Evolutionary conservation across 2,113 vertebrate species (phyloP).

Genomic region (Xyliphius kryptos): DNA sequence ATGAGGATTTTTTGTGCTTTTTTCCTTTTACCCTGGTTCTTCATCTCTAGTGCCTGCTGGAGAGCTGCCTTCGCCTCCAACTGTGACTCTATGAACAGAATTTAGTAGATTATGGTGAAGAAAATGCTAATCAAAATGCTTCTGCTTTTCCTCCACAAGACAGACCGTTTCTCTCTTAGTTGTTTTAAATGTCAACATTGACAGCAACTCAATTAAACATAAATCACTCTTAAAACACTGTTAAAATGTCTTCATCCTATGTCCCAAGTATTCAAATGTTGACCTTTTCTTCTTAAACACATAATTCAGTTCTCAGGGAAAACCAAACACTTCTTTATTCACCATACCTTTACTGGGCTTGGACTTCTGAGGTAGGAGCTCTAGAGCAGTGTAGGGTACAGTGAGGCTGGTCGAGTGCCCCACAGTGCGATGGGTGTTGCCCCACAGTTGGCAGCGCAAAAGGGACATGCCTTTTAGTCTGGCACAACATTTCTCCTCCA

Average conservation of each 20-base stretch:
- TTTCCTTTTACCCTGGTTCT: slow-evolving; percentile 81
- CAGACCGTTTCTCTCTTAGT: too few relatives aligned
- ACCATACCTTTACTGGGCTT: slow-evolving; percentile 76
- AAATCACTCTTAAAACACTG: too few relatives aligned
- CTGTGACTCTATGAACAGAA: slow-evolving; percentile 73
- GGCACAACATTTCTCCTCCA: slow-evolving; percentile 70
- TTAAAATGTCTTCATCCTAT: too few relatives aligned
- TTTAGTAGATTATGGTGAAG: too few relatives aligned
- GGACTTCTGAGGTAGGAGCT: slow-evolving; percentile 70
- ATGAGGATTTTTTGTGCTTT: slow-evolving; percentile 90
- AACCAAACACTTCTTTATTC: too few relatives aligned
- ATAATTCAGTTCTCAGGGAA: too few relatives aligned
- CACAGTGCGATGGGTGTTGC: slow-evolving; percentile 27
- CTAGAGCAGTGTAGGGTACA: slow-evolving; percentile 63
- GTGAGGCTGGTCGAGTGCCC: slow-evolving; percentile 77
- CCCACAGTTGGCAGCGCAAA: slow-evolving; percentile 68
- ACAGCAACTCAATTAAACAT: too few relatives aligned
- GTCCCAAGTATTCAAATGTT: too few relatives aligned
- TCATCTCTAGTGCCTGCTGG: slow-evolving; percentile 93
- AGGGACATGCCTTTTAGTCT: slow-evolving; percentile 68
- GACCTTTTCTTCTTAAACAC: too few relatives aligned
- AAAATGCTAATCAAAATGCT: too few relatives aligned
- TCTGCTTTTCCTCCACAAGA: too few relatives aligned
- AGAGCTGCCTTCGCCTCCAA: slow-evolving; percentile 83
- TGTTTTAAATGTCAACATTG: too few relatives aligned